These are phyloP conservation scores for Thunnus albacares DNA, from an alignment of 2,797 vertebrate genomes.

Conservation along the genomic window DNA sequence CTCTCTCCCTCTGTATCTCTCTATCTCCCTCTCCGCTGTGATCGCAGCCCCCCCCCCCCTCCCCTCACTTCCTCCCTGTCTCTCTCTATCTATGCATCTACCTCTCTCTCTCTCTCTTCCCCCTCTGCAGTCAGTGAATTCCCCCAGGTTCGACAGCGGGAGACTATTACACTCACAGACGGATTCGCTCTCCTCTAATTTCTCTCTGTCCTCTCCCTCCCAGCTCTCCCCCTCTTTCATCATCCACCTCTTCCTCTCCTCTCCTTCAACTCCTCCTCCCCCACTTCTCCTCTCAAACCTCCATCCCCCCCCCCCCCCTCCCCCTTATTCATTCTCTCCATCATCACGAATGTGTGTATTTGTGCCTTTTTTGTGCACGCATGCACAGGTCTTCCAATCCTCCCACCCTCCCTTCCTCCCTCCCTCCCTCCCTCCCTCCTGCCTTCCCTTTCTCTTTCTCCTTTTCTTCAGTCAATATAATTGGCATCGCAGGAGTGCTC, in stretches of 20 bases:
- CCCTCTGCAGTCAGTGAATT: conserved; percentile 85
- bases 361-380: conserved; percentile 35
- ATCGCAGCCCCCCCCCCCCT: conserved; percentile 40
- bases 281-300: conserved; percentile 37
- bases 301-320: conserved; percentile 39
- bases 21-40: conserved; percentile 53
- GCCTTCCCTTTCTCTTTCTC: conserved; percentile 50
- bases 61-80: conserved; percentile 61
- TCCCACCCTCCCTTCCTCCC: conserved; percentile 2
- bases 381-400: conserved; percentile 61
- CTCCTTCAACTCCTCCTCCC: conserved; percentile 36
- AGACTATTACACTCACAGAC: conserved; percentile 88
- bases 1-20: conserved; percentile 20
- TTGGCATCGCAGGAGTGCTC: conserved; percentile 87
- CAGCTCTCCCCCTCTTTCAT: conserved; percentile 68
- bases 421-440: conserved; percentile 21
- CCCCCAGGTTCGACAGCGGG: conserved; percentile 83
- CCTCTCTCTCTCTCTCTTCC: conserved; percentile 66
- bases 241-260: conserved; percentile 57
- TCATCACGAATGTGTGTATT: conserved; percentile 65
- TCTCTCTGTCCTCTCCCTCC: conserved; percentile 83
- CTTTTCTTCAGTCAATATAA: conserved; percentile 86
- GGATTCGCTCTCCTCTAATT: conserved; percentile 87
- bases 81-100: conserved; percentile 60
- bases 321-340: conserved; percentile 54